A percentile compares a stretch with the other conserved stretches of the same genome.
Evolutionary conservation across 2,113 vertebrate genomes (phyloP).

Genomic region (Rhabdornis inornatus): DNA sequence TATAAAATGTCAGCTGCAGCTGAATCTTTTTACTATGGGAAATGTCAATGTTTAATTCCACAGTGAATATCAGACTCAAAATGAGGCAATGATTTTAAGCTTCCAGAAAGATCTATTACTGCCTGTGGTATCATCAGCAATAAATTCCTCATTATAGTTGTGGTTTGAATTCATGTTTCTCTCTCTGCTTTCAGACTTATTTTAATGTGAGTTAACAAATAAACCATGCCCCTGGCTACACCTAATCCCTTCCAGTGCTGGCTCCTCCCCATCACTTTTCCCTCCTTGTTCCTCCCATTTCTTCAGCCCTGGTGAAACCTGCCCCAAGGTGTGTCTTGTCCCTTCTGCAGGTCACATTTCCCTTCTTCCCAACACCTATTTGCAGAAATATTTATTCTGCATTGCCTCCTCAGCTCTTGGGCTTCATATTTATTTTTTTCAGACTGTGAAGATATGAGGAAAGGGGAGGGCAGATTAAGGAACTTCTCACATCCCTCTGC

Average conservation of each 20-base stretch:
- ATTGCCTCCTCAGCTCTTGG: neutral
- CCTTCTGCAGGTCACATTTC: neutral
- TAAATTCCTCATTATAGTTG: neutral
- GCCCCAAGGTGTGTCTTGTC: neutral
- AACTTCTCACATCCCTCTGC: neutral
- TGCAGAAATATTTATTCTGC: neutral
- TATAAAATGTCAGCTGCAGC: neutral
- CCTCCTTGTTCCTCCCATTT: neutral
- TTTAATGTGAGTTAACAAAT: neutral
- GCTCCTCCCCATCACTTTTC: neutral
- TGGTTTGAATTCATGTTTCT: neutral
- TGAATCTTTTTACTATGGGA: neutral
- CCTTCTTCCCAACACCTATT: neutral
- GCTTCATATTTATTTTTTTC: neutral
- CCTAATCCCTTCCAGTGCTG: neutral
- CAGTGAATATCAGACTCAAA: neutral
- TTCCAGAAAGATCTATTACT: neutral
- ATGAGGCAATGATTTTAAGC: neutral
- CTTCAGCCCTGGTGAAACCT: neutral
- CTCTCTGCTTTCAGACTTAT: neutral
- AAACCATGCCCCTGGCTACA: neutral
- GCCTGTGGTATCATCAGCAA: neutral
- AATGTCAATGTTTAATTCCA: neutral
- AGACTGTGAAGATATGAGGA: fast-evolving
- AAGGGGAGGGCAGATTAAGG: neutral